Percentiles rank a stretch among this genome's conserved stretches.
Conservation (phyloP, 2,113 vertebrate genomes). For the Ramphastos sulfuratus region DNA sequence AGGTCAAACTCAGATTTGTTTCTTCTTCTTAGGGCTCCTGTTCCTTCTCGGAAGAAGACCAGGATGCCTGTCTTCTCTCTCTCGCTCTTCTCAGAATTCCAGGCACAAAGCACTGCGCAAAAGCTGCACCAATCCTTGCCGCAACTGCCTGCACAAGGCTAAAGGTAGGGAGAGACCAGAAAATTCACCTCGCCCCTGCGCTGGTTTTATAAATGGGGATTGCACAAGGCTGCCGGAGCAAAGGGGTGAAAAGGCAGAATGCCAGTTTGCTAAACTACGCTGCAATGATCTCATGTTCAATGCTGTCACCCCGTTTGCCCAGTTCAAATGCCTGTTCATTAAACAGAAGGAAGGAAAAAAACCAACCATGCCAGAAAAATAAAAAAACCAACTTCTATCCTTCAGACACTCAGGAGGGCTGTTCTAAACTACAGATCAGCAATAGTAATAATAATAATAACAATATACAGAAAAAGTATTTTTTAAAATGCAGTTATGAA, state of each 20-base stretch:
- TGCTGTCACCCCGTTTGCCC: slow-evolving; percentile 72
- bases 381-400: slow-evolving; percentile 62
- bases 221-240: slow-evolving; percentile 76
- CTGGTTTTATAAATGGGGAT: slow-evolving; percentile 74
- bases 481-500: slow-evolving; percentile 71
- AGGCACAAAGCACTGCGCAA: slow-evolving; percentile 81
- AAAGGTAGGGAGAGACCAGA: slow-evolving; percentile 74
- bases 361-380: neutral
- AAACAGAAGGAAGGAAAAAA: slow-evolving; percentile 31
- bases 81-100: slow-evolving; percentile 76
- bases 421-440: slow-evolving; percentile 28
- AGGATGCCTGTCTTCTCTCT: slow-evolving; percentile 70
- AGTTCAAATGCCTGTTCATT: slow-evolving; percentile 75
- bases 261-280: slow-evolving; percentile 85
- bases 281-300: slow-evolving; percentile 81
- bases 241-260: slow-evolving; percentile 80
- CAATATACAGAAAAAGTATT: neutral
- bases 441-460: neutral
- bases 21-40: slow-evolving; percentile 70
- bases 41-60: slow-evolving; percentile 69
- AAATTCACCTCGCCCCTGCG: slow-evolving; percentile 75
- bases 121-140: slow-evolving; percentile 79
- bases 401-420: slow-evolving; percentile 47
- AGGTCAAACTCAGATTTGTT: slow-evolving; percentile 72
- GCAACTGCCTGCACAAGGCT: slow-evolving; percentile 69